phyloP scores from a whole-genome alignment of 2,888 invertebrate genomes.

The Eupithecia exiguata region DNA sequence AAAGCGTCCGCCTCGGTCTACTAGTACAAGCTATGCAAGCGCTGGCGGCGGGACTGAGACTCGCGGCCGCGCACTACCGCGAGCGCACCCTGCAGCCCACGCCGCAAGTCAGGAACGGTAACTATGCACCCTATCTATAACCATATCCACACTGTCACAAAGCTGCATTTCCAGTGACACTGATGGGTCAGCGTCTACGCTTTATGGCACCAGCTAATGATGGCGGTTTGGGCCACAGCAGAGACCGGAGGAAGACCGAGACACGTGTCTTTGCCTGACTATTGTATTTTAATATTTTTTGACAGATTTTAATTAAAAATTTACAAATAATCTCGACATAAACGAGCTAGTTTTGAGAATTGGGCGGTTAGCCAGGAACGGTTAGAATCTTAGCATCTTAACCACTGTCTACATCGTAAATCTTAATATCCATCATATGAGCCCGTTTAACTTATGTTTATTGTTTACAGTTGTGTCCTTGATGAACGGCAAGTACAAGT shows the following conservation, averaged over 20 bases:
- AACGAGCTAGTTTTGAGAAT: neutral
- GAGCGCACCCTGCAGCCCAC: conserved; percentile 94
- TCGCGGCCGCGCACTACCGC: conserved; percentile 94
- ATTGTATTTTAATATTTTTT: too few relatives aligned
- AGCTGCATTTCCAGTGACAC: neutral
- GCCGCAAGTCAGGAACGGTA: conserved; percentile 94
- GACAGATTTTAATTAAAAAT: too few relatives aligned
- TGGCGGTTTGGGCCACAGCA: neutral
- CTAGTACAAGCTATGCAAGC: conserved; percentile 96
- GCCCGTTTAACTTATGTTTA: neutral
- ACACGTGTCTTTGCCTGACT: too few relatives aligned
- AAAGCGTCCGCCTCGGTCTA: conserved; percentile 89
- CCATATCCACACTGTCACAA: neutral
- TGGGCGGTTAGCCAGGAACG: neutral
- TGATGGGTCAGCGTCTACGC: neutral
- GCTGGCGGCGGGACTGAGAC: conserved; percentile 95
- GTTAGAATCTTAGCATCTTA: neutral
- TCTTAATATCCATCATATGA: neutral
- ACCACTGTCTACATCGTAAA: neutral
- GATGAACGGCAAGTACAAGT: conserved; percentile 96
- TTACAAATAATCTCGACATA: neutral
- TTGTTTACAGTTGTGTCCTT: conserved; percentile 89
- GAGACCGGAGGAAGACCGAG: neutral
- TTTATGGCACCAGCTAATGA: neutral
- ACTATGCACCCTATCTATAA: too few relatives aligned